These are phyloP conservation scores for Brevipalpus yothersi DNA, from an alignment of 1,140 invertebrate genomes.

Conservation along the genomic window DNA sequence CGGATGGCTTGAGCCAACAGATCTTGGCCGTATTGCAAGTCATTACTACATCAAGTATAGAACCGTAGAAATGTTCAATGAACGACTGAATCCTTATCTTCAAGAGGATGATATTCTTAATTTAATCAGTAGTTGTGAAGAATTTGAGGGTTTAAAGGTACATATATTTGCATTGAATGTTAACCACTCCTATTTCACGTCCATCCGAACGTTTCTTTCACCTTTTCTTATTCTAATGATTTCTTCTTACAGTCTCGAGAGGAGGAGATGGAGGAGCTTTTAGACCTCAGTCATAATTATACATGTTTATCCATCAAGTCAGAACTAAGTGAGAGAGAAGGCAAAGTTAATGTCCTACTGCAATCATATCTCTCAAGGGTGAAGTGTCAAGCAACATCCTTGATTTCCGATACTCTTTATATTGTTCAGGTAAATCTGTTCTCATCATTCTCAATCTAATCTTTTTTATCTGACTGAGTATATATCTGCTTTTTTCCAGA, in stretches of 20 bases:
- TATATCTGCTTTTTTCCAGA: conserved; percentile 28
- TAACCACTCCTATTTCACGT: too few species aligned
- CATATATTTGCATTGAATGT: not conserved
- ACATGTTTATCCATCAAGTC: conserved; percentile 50
- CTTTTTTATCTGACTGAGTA: not conserved
- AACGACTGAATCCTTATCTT: conserved; percentile 49
- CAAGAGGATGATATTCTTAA: conserved; percentile 57
- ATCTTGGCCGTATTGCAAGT: conserved; percentile 82
- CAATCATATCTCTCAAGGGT: conserved; percentile 67
- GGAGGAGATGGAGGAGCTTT: conserved; percentile 76
- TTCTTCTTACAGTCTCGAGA: conserved; percentile 44
- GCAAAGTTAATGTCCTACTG: conserved; percentile 91
- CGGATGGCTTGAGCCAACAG: conserved; percentile 53
- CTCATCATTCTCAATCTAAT: not conserved
- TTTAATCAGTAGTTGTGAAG: conserved; percentile 68
- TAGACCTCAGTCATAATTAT: conserved; percentile 36
- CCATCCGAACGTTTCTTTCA: not conserved
- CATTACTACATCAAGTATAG: conserved; percentile 95
- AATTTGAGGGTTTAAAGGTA: conserved; percentile 90
- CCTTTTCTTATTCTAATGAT: not conserved
- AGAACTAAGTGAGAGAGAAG: conserved; percentile 58
- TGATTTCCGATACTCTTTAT: conserved; percentile 35
- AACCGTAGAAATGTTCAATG: conserved; percentile 71
- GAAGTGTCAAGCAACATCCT: conserved; percentile 54
- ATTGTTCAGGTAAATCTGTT: not conserved